phyloP scores from a whole-genome alignment of 1,140 invertebrate species.

The Bombyx mori region ASM3026992v2 NC_085109.1:1361001-1361500 shows the following conservation, averaged over 20 bases:
- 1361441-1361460: constrained; percentile 33
- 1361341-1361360: constrained; percentile 24
- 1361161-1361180: constrained; percentile 68
- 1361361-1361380: constrained; percentile 53
- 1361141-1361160: constrained; percentile 67
- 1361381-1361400: no score
- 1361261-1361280: constrained; percentile 45
- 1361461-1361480: no score
- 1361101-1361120: constrained; percentile 35
- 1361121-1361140: constrained; percentile 60
- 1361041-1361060: constrained; percentile 61
- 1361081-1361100: constrained; percentile 12
- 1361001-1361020: constrained; percentile 72
- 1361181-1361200: constrained; percentile 70
- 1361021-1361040: constrained; percentile 70
- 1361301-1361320: no score
- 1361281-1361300: constrained; percentile 47
- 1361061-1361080: constrained; percentile 45
- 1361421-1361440: no score
- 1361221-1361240: no score
- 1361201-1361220: constrained; percentile 42
- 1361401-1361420: no score
- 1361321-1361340: no score
- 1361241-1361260: no score
- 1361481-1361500: no score